Evolutionary conservation across 2,797 vertebrate genomes (phyloP), one percentile per base, ranked within the genome.

Genomic region (Epinephelus malabaricus): DNA sequence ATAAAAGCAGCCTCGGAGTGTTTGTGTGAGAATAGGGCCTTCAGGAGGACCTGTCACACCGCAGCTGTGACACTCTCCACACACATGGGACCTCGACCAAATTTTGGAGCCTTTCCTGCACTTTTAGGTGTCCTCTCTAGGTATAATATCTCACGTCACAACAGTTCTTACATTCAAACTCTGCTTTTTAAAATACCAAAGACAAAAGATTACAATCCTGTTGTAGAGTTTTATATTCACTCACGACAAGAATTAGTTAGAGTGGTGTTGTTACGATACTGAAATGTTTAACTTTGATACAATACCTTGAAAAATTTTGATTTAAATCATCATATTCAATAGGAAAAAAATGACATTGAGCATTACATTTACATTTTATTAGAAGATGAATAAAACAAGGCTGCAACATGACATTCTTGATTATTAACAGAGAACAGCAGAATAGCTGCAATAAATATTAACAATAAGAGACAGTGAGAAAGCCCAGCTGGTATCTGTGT

Each of bases 1-100:
- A 96, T 97, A 97, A 96, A 97, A 96, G 95, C 84, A 86, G 88
- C 81, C 87, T 90, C 54, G 11, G 75, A 84, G 90, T 91, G 92
- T 92, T 91, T 90, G 91, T 90, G 91, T 88, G 90, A 84, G 91
- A 85, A 87, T 78, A 76, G 76, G 91, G 91, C 90, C 87, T 93
- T 86, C 87, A 91, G 90, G 86, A 91, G 90, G 83, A 90, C 84
- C 94, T 94, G 92, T 95, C 94, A 94, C 84, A 79, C 89, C 6
- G 53, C 90, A 90, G 90, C 91, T 92, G 91, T 92, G 90, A 91
- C 85, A 88, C 88, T 83, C 85, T 79, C 63, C 83, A 89, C 86
- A 89, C 86, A 82, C 83, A 82, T 68, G 85, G 79, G 82, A 90
- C 78, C 69, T 40, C 50, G 62, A 91, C 78, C 87, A 91, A 50